Evolutionary conservation across 2,888 invertebrate species (phyloP).

Genomic region (Strigamia transsilvanica): DNA sequence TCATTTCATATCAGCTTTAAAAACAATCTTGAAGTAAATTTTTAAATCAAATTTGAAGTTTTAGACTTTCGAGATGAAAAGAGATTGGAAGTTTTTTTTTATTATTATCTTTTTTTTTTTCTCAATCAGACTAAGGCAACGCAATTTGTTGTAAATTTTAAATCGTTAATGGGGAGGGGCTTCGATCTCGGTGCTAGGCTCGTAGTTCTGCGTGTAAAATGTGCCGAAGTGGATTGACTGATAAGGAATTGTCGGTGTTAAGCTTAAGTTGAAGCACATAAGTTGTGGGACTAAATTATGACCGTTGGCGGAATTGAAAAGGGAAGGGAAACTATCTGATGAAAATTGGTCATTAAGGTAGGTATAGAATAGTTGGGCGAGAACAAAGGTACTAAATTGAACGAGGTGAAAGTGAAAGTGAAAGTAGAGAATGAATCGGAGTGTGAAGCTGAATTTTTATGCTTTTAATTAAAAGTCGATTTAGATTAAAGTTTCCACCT

Average conservation of each 20-base stretch:
- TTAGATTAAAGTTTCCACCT: conserved; percentile 28
- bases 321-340: conserved; percentile 36
- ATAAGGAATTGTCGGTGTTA: neutral
- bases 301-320: conserved; percentile 32
- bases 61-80: too few species aligned
- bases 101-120: too few species aligned
- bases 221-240: neutral
- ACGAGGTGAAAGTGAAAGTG: neutral
- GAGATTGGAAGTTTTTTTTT: too few species aligned
- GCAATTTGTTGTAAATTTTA: too few species aligned
- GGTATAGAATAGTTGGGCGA: neutral
- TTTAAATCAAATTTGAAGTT: too few species aligned
- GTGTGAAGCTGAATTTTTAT: conserved; percentile 8
- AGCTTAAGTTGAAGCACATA: too few species aligned
- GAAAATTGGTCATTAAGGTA: conserved; percentile 23
- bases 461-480: conserved; percentile 40
- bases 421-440: neutral
- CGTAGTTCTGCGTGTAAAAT: too few species aligned
- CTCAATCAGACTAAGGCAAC: too few species aligned
- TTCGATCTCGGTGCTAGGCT: too few species aligned
- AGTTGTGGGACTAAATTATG: neutral
- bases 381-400: neutral
- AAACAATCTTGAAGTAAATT: too few species aligned
- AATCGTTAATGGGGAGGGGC: too few species aligned
- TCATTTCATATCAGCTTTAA: too few species aligned